Conservation (phyloP, 2,113 vertebrate genomes). For the Procavia capensis region DNA sequence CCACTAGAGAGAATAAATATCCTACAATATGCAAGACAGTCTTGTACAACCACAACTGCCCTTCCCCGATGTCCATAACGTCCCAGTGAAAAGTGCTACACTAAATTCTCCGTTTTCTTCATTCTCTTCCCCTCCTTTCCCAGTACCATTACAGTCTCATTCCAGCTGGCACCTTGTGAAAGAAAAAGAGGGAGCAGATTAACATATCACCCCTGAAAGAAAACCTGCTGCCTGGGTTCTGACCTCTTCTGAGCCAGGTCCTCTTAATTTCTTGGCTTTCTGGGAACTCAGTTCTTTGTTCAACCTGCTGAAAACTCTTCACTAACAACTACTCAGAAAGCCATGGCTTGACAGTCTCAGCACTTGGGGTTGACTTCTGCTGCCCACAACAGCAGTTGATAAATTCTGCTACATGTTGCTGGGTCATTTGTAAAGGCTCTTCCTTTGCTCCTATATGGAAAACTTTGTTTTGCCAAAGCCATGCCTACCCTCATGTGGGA, state of each 20-base stretch:
- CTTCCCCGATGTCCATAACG: neutral
- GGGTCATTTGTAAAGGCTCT: slow-evolving; percentile 39
- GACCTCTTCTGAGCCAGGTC: neutral
- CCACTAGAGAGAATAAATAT: neutral
- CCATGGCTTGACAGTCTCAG: slow-evolving; percentile 49
- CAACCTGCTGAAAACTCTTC: slow-evolving; percentile 22
- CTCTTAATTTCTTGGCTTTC: neutral
- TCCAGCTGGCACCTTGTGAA: neutral
- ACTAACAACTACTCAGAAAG: slow-evolving; percentile 55
- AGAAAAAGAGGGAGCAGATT: slow-evolving; percentile 24
- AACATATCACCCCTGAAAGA: neutral
- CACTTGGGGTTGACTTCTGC: slow-evolving; percentile 45
- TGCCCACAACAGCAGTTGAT: slow-evolving; percentile 61
- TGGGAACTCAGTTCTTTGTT: neutral
- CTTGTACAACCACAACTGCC: neutral
- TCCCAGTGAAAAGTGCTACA: neutral
- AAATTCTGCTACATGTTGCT: slow-evolving; percentile 51
- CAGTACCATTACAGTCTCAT: neutral
- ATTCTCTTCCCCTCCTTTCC: neutral
- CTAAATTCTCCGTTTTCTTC: neutral
- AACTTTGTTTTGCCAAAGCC: slow-evolving; percentile 63
- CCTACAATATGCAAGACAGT: neutral
- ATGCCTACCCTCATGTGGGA: slow-evolving; percentile 42
- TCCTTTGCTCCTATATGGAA: slow-evolving; percentile 55
- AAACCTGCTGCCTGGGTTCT: neutral